Evolutionary conservation across 2,113 vertebrate species (phyloP), one percentile per base, ranked within the genome.

Genomic region (Megaleporinus macrocephalus): DNA sequence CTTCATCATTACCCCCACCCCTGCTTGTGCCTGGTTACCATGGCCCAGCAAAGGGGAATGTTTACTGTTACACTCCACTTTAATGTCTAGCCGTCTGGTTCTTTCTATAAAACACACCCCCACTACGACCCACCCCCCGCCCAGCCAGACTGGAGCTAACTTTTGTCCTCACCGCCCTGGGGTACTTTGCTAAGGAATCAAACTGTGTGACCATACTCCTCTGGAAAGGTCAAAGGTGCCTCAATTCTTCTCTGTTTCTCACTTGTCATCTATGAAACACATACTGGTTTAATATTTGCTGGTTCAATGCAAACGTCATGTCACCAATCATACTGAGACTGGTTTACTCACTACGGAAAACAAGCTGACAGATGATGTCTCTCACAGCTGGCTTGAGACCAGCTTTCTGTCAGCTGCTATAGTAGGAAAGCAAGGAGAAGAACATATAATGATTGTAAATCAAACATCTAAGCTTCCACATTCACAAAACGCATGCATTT

Each of bases 81-180:
- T 74, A 63, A 44, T 14, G 51, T 70, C 75, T 83, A 30, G 51
- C 61, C 24, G 49, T 66, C 47, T 59, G 59, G 76, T 44, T 75
- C 22, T 78, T 29, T 79, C 18, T 71, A 47, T 69, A 62, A n/a
- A n/a, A n/a, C n/a, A n/a, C n/a, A n/a, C n/a, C n/a, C n/a, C n/a
- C n/a, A n/a, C n/a, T 53, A 41, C 26, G 36, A 55, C 55, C 26
- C 53, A 29, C 36, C 49, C 65, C 72, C 65, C 49, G 62, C 77
- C 53, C 78, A 44, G 62, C 49, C 20, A 79, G 47, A 27, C 78
- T 55, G 10, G 14, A 66, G 66, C 72, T 79, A 84, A 86, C 81
- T 85, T 90, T 90, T 90, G 83, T 65, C 84, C 79, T 59, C 1
- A 5, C 68, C 61, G 71, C 68, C 73, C 49, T 27, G 9, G 75